A percentile compares a stretch with the other conserved stretches of the same genome.
Evolutionary conservation across 2,888 invertebrate species (phyloP).

Genomic region (Bombylius major): DNA sequence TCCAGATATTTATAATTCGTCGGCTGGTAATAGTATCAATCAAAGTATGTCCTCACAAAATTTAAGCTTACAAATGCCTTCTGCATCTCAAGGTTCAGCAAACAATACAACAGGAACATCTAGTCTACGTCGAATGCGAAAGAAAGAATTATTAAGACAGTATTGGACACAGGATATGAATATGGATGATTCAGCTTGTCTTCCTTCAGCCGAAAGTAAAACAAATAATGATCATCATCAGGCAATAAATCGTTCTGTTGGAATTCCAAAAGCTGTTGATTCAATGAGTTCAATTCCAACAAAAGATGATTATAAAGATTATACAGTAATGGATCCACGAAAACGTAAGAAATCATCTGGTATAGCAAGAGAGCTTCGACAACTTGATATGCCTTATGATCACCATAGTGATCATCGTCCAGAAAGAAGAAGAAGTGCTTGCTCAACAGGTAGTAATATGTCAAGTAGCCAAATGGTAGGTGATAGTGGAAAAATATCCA

Average conservation of each 20-base stretch:
- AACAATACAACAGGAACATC: conserved; percentile 50
- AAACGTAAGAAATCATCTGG: conserved; percentile 48
- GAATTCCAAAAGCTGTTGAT: conserved; percentile 75
- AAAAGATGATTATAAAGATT: conserved; percentile 67
- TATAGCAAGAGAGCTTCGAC: conserved; percentile 48
- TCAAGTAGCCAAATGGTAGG: conserved; percentile 30
- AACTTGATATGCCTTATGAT: conserved; percentile 47
- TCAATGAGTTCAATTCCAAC: conserved; percentile 81
- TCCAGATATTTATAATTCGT: conserved; percentile 53
- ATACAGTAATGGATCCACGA: conserved; percentile 49
- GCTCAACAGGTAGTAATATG: conserved; percentile 33
- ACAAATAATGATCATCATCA: conserved; percentile 24
- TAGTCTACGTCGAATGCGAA: conserved; percentile 73
- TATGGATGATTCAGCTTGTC: conserved; percentile 58
- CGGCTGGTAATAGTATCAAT: conserved; percentile 39
- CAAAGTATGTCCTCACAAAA: conserved; percentile 10
- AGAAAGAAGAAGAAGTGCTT: conserved; percentile 40
- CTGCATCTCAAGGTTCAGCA: conserved; percentile 36
- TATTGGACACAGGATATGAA: conserved; percentile 80
- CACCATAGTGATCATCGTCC: conserved; percentile 36
- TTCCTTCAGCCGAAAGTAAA: conserved; percentile 36
- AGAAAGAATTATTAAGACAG: conserved; percentile 74
- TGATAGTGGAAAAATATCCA: conserved; percentile 26
- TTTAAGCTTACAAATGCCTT: conserved; percentile 22
- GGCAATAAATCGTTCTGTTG: conserved; percentile 40